Evolutionary conservation across 2,113 vertebrate species (phyloP).

Genomic region (Ageneiosus marmoratus): DNA sequence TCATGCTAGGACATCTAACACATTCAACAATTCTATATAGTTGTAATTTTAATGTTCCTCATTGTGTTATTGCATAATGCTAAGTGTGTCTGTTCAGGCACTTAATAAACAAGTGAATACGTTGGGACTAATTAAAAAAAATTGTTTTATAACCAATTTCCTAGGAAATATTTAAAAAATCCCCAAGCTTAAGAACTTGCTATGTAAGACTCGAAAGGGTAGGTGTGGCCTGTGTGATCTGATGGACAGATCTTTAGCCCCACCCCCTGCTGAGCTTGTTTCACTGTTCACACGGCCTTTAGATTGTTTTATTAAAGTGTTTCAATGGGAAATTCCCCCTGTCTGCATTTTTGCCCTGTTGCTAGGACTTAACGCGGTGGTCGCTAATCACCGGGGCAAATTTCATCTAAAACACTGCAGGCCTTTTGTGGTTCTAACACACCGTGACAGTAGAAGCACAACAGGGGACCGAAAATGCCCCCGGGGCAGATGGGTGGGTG

Average conservation of each 20-base stretch:
- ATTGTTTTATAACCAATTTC: background rate
- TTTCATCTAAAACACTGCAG: conserved; percentile 98
- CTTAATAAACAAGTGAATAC: background rate
- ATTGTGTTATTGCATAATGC: background rate
- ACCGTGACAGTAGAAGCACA: conserved; percentile 93
- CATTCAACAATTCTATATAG: background rate
- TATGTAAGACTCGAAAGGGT: conserved; percentile 64
- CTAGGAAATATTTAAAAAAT: background rate
- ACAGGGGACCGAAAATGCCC: conserved; percentile 94
- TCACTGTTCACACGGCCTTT: conserved; percentile 99
- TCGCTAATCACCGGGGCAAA: conserved; percentile 98
- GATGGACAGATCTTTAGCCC: conserved; percentile 87
- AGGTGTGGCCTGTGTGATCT: conserved; percentile 83
- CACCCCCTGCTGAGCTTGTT: conserved; percentile 85
- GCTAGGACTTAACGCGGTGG: conserved; percentile 98
- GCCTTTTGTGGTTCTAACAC: conserved; percentile 90
- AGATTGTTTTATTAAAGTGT: conserved; percentile 95
- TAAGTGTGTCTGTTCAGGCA: background rate
- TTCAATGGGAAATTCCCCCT: conserved; percentile 95
- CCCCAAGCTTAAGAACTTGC: background rate
- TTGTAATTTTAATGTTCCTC: background rate
- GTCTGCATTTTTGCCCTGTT: conserved; percentile 97
- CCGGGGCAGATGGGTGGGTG: conserved; percentile 68
- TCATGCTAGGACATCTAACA: background rate
- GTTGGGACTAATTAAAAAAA: background rate